A percentile compares a stretch with the other conserved stretches of the same genome.
These are phyloP conservation scores for Presbytis comata DNA, from an alignment of 2,797 vertebrate species.

Conservation along the genomic window DNA sequence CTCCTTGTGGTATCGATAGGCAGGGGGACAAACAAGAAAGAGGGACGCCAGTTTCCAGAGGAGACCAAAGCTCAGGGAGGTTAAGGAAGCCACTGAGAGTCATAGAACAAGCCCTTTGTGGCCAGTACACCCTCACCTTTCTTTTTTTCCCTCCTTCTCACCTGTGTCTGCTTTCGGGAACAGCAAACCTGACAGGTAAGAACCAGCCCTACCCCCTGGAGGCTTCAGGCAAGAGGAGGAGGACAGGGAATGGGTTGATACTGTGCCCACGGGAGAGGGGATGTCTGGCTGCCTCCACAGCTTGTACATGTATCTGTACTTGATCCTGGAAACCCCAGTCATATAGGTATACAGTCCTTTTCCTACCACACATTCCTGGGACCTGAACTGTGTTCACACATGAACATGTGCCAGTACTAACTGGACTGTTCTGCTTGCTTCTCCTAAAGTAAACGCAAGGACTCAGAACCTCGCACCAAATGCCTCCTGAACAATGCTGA, in stretches of 20 bases:
- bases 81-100: not conserved
- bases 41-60: not conserved
- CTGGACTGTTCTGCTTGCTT: accelerated
- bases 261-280: accelerated
- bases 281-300: accelerated
- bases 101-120: accelerated
- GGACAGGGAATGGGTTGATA: not conserved
- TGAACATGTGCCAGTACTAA: accelerated
- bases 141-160: not conserved
- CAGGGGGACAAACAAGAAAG: not conserved
- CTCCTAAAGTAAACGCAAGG: conserved; percentile 92
- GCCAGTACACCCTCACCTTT: conserved; percentile 64
- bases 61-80: not conserved
- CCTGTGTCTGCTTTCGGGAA: conserved; percentile 84
- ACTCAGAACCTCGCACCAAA: conserved; percentile 96
- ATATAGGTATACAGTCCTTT: accelerated
- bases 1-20: not conserved
- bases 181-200: conserved; percentile 99
- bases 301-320: accelerated
- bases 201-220: not conserved
- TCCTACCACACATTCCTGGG: accelerated
- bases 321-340: not conserved
- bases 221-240: not conserved
- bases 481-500: conserved; percentile 97
- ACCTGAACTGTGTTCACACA: accelerated